Conservation (phyloP, 1,140 invertebrate genomes). For the Lysiphlebus fabarum region DNA sequence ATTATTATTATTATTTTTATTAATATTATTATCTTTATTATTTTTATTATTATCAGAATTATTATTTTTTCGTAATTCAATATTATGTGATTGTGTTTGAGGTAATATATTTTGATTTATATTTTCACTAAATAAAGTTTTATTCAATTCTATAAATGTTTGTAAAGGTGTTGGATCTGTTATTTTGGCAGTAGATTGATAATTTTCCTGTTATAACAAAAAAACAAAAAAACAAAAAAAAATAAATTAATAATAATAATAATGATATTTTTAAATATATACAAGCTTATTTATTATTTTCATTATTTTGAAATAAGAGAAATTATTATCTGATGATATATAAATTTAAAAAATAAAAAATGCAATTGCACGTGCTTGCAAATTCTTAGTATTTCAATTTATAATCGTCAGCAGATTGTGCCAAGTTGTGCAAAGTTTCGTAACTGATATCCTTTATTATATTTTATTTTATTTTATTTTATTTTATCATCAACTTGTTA, state of each 20-base stretch:
- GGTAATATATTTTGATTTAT: constrained; percentile 53
- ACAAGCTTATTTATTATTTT: not conserved
- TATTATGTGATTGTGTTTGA: constrained; percentile 48
- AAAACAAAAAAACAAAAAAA: not conserved
- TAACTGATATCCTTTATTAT: not conserved
- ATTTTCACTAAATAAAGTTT: constrained; percentile 50
- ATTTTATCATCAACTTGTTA: no score
- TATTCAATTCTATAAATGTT: constrained; percentile 50
- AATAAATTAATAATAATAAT: not conserved
- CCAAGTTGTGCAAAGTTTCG: not conserved
- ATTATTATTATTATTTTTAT: no score
- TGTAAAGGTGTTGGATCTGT: constrained; percentile 45
- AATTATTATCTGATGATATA: not conserved
- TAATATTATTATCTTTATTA: no score
- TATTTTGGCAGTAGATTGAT: constrained; percentile 52
- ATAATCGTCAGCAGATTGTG: constrained; percentile 4
- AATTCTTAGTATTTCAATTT: not conserved
- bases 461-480: not conserved
- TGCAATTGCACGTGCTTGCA: constrained; percentile 4
- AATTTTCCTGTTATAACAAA: constrained; percentile 43
- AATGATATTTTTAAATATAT: not conserved
- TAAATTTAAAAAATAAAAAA: not conserved
- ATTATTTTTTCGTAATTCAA: constrained; percentile 39
- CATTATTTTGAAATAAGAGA: not conserved
- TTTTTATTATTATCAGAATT: constrained; percentile 17